These are phyloP conservation scores for Rotaria socialis DNA, from an alignment of 2,888 invertebrate genomes.

Conservation along the genomic window DNA sequence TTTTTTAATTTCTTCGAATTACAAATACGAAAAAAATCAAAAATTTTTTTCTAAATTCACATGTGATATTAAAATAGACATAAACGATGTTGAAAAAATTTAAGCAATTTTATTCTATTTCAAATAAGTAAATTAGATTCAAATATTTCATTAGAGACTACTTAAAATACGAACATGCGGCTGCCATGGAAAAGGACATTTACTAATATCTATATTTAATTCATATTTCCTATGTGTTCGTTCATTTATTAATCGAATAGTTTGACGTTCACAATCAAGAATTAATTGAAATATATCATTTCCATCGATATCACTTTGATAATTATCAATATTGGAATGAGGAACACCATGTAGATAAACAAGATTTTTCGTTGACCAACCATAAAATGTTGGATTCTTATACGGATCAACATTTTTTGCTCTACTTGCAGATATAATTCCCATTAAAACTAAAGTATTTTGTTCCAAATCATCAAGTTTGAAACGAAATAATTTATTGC, in stretches of 20 bases:
- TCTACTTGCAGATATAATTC: not conserved
- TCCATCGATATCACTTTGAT: not conserved
- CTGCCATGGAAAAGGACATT: conserved; percentile 4
- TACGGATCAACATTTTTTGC: not conserved
- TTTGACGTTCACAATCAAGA: not conserved
- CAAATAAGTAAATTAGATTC: too few species aligned
- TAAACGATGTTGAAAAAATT: too few species aligned
- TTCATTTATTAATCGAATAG: not conserved
- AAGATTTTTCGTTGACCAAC: not conserved
- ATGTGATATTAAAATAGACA: too few species aligned
- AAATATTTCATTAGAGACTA: too few species aligned
- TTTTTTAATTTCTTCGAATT: too few species aligned
- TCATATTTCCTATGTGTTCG: not conserved
- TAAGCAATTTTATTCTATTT: too few species aligned
- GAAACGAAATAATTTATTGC: not conserved
- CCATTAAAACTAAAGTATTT: not conserved
- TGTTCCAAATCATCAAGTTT: not conserved
- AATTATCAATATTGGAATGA: not conserved
- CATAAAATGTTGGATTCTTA: not conserved
- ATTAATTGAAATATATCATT: not conserved
- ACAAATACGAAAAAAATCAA: too few species aligned
- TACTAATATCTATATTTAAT: not conserved
- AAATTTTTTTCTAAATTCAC: too few species aligned
- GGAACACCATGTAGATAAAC: not conserved
- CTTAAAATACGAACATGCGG: not conserved